Base-by-base conservation (phyloP, 2,797 vertebrate genomes). In the Uromys caudimaculatus region DNA sequence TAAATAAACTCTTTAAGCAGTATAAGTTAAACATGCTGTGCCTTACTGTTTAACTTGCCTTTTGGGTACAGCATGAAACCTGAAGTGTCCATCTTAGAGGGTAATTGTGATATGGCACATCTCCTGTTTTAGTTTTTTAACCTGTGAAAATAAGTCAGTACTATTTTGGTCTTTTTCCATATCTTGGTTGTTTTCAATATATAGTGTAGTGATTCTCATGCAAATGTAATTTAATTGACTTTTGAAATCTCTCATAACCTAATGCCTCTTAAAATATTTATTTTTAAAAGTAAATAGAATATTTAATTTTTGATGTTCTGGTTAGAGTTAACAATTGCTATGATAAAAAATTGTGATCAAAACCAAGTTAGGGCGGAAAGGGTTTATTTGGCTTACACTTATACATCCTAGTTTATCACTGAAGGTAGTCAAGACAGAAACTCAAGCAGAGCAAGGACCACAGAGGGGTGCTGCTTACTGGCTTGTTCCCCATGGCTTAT, bases 171-270 rank as follows among this genome's bases (percentile, higher is more conserved):
- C 11, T 44, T 4, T 47, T 84, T 47, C 35, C 11, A 50, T 50
- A 95, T 78, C 52, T 81, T 94, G 10, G 4, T 93, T 96, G 56
- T 92, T 90, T 89, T 84, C 71, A 92, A 0, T 95, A 81, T 94
- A 90, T 95, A 82, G 92, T 96, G 78, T 62, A 1, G 44, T 12
- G 19, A 58, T 50, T 64, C 60, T 35, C 5, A 77, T 12, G 79
- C 67, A 4, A 90, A 12, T 64, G 82, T 79, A 95, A 97, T 95
- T 58, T 12, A 91, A 89, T 27, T 93, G 78, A 94, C n/a, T 1
- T 96, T 16, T 93, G 24, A 89, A 23, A 52, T 2, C 44, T 95
- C 69, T 83, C n/a, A 79, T 16, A 47, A 0, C 38, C 81, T 86
- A n/a, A 89, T 19, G 60, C 24, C 17, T 90, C 23, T 56, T 6